Conservation (phyloP, 2,797 vertebrate species). For the Paguma larvata region DNA sequence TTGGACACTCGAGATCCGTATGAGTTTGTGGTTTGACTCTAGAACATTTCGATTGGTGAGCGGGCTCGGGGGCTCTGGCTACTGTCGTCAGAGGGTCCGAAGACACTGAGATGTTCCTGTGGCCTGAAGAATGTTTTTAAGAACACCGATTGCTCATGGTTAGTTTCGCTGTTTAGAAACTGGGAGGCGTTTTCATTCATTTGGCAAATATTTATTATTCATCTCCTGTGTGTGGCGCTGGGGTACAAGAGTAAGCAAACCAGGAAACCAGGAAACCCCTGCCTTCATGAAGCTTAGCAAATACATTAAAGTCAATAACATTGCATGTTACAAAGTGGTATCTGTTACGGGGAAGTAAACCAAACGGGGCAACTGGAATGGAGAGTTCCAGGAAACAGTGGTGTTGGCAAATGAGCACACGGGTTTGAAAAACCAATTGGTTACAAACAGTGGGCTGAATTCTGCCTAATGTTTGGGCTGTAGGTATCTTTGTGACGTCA, state of each 20-base stretch:
- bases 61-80: neutral
- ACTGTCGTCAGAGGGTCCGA: neutral
- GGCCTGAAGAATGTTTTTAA: neutral
- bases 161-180: neutral
- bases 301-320: neutral
- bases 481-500: neutral
- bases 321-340: neutral
- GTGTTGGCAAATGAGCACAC: neutral
- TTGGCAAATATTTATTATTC: neutral
- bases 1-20: neutral
- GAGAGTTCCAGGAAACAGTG: neutral
- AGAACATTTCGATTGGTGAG: neutral
- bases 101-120: neutral
- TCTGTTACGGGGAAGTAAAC: neutral
- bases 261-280: neutral
- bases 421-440: neutral
- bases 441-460: neutral
- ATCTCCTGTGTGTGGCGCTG: neutral
- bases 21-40: neutral
- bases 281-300: neutral
- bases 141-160: neutral
- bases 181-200: neutral
- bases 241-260: neutral
- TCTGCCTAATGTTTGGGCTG: neutral
- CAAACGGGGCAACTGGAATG: neutral